phyloP scores from a whole-genome alignment of 2,113 vertebrate genomes.

The Chaetura pelagica region DNA sequence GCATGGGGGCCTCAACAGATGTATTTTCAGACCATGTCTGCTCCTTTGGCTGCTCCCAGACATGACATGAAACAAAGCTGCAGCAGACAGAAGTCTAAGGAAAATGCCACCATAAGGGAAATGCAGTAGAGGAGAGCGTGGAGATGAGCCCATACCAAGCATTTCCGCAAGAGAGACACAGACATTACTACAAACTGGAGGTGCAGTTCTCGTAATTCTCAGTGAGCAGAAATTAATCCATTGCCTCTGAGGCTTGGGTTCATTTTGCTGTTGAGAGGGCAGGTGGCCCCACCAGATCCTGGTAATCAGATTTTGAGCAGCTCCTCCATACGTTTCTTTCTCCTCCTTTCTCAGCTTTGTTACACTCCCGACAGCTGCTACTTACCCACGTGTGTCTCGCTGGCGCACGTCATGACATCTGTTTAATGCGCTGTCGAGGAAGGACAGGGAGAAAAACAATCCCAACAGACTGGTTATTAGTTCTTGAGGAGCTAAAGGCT shows the following conservation, averaged over 20 bases:
- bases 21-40: neutral
- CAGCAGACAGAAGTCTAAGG: neutral
- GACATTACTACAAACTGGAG: neutral
- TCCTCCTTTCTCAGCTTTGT: neutral
- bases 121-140: neutral
- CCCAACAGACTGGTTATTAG: neutral
- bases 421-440: neutral
- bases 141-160: rapidly evolving
- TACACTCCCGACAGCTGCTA: neutral
- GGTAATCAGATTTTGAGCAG: neutral
- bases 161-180: rapidly evolving
- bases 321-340: neutral
- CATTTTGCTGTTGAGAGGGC: neutral
- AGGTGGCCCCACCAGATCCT: neutral
- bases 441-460: neutral
- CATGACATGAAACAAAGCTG: neutral
- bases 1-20: neutral
- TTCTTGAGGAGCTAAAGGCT: neutral
- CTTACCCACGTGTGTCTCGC: neutral
- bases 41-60: neutral
- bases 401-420: neutral
- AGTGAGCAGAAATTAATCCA: neutral
- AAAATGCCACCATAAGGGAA: neutral
- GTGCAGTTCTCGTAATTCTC: neutral
- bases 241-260: neutral